Evolutionary conservation across 1,140 invertebrate genomes (phyloP).

Genomic region (Teleopsis dalmanni): DNA sequence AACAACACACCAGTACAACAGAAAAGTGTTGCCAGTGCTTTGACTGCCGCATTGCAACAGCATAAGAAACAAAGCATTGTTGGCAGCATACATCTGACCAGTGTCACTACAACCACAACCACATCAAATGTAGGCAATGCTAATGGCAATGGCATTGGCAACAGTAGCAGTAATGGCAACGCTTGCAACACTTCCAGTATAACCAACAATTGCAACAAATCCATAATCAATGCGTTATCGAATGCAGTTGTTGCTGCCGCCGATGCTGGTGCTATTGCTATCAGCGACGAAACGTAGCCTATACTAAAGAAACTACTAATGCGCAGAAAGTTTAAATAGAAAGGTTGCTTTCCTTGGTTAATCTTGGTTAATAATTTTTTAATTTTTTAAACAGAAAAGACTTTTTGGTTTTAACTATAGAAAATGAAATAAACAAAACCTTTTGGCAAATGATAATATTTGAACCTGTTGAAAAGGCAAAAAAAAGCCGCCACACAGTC

Average conservation of each 20-base stretch:
- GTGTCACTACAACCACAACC: slow-evolving; percentile 7
- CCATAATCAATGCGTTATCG: slow-evolving; percentile 11
- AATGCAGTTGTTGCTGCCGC: slow-evolving; percentile 17
- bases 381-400: no score
- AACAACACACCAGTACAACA: slow-evolving; percentile 33
- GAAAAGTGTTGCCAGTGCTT: slow-evolving; percentile 12
- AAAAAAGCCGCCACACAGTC: no score
- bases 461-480: no score
- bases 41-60: slow-evolving; percentile 16
- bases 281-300: slow-evolving; percentile 43
- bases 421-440: no score
- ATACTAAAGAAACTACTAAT: slow-evolving; percentile 44
- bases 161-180: slow-evolving; percentile 2
- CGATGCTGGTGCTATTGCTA: slow-evolving; percentile 23
- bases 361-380: not conserved
- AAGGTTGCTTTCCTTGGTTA: not conserved
- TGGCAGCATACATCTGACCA: slow-evolving; percentile 14
- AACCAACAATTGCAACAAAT: not conserved
- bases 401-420: no score
- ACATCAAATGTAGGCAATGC: slow-evolving; percentile 7
- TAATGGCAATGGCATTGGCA: not conserved
- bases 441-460: no score
- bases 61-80: slow-evolving; percentile 20
- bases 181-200: not conserved
- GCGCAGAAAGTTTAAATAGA: slow-evolving; percentile 34